A percentile compares a stretch with the other conserved stretches of the same genome.
These are phyloP conservation scores for Globia sparganii DNA, from an alignment of 2,888 invertebrate species.

Conservation along the genomic window DNA sequence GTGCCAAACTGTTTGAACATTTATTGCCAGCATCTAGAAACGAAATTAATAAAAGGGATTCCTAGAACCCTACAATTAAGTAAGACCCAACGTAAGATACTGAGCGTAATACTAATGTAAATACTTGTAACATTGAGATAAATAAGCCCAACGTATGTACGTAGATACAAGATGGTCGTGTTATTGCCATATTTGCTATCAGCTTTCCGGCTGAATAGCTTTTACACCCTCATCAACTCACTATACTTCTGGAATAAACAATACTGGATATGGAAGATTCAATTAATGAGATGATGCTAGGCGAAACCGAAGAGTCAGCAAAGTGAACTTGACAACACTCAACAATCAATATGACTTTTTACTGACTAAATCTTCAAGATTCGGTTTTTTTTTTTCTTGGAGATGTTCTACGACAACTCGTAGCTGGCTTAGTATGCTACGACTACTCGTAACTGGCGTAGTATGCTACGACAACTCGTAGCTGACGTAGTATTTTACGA, in stretches of 20 bases:
- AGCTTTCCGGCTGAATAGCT: slow-evolving; percentile 73
- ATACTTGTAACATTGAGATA: slow-evolving; percentile 39
- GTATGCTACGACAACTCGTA: neutral
- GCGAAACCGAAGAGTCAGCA: too few species aligned
- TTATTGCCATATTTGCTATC: slow-evolving; percentile 77
- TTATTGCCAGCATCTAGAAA: neutral
- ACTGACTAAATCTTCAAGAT: neutral
- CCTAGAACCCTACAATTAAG: neutral
- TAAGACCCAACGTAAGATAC: neutral
- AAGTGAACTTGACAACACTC: neutral
- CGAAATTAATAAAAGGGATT: slow-evolving; percentile 6
- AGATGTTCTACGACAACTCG: neutral
- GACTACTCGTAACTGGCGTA: neutral
- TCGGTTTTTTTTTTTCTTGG: neutral
- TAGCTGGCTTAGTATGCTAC: neutral
- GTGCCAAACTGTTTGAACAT: slow-evolving; percentile 19
- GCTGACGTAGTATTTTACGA: neutral
- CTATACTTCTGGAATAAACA: slow-evolving; percentile 38
- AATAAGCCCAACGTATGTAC: slow-evolving; percentile 50
- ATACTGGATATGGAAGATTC: slow-evolving; percentile 43
- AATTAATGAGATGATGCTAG: slow-evolving; percentile 2
- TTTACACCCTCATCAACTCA: slow-evolving; percentile 74
- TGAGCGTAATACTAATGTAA: slow-evolving; percentile 22
- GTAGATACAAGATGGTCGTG: slow-evolving; percentile 59
- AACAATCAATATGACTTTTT: neutral